Percentiles rank a stretch among this genome's conserved stretches.
Conservation (phyloP, 2,113 vertebrate species). For the Melanotaenia duboulayi region DNA sequence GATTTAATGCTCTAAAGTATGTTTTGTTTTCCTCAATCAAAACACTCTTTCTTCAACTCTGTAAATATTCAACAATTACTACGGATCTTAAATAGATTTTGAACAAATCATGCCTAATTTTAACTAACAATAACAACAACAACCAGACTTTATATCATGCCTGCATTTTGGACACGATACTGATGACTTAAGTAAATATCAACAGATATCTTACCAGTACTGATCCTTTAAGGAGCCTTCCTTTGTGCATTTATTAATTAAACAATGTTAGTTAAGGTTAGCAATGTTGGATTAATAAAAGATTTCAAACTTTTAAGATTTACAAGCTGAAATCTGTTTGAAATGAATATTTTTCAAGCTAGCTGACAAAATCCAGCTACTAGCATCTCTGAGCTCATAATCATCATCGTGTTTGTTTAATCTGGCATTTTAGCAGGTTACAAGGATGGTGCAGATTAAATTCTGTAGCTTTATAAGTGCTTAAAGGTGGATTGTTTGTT, state of each 20-base stretch:
- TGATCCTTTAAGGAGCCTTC: not conserved
- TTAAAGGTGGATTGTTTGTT: not conserved
- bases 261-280: too few relatives aligned
- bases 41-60: too few relatives aligned
- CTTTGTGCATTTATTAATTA: not conserved
- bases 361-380: constrained; percentile 12
- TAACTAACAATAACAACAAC: too few relatives aligned
- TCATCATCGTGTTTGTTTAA: not conserved
- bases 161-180: too few relatives aligned
- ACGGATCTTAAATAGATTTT: too few relatives aligned
- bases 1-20: too few relatives aligned
- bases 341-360: not conserved
- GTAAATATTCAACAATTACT: too few relatives aligned
- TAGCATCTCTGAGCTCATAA: constrained; percentile 6
- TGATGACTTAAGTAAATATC: too few relatives aligned
- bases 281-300: not conserved
- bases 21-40: too few relatives aligned
- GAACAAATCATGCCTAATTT: too few relatives aligned
- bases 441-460: not conserved
- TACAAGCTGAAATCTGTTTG: not conserved
- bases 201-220: too few relatives aligned
- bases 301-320: not conserved
- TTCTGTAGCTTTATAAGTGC: not conserved
- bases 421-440: not conserved
- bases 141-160: too few relatives aligned